Percentiles rank a stretch among this genome's conserved stretches.
Conservation (phyloP, 2,797 vertebrate species). For the Takifugu ocellatus region DNA sequence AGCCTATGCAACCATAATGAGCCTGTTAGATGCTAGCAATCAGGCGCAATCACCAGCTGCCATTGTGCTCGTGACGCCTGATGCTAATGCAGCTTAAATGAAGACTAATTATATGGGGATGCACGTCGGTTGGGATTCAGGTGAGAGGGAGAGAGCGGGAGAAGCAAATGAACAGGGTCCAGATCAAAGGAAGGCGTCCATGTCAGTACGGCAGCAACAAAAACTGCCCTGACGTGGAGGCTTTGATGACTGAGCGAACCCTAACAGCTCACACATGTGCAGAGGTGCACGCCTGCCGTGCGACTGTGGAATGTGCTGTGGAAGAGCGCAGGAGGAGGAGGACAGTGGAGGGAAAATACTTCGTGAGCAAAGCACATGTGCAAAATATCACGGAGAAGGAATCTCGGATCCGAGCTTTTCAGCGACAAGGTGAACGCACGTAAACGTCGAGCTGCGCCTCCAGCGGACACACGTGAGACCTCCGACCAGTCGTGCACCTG, state of each 20-base stretch:
- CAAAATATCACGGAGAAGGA: slow-evolving; percentile 39
- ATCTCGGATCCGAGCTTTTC: slow-evolving; percentile 13
- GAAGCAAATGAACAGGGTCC: not conserved
- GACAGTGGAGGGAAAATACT: not conserved
- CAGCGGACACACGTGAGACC: not conserved
- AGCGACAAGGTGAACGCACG: not conserved
- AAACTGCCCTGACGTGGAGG: slow-evolving; percentile 16
- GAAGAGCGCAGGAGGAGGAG: not conserved
- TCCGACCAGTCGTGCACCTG: too few relatives aligned
- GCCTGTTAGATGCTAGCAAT: slow-evolving; percentile 62
- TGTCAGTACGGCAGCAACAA: not conserved
- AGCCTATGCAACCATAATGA: slow-evolving; percentile 67
- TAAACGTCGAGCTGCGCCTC: too few relatives aligned
- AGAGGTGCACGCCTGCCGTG: slow-evolving; percentile 24
- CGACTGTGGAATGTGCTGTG: slow-evolving; percentile 32
- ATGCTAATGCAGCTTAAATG: slow-evolving; percentile 37
- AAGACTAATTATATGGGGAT: slow-evolving; percentile 10
- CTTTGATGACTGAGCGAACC: slow-evolving; percentile 35
- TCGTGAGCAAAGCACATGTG: slow-evolving; percentile 32
- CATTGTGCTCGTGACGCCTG: slow-evolving; percentile 60
- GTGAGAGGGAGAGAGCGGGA: slow-evolving; percentile 3
- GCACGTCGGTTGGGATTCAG: not conserved
- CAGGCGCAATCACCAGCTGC: slow-evolving; percentile 70
- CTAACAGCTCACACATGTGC: slow-evolving; percentile 47
- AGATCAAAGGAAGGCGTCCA: slow-evolving; percentile 4